Evolutionary conservation across 2,888 invertebrate genomes (phyloP), one percentile per base, ranked within the genome.

Genomic region (Athalia circularis): DNA sequence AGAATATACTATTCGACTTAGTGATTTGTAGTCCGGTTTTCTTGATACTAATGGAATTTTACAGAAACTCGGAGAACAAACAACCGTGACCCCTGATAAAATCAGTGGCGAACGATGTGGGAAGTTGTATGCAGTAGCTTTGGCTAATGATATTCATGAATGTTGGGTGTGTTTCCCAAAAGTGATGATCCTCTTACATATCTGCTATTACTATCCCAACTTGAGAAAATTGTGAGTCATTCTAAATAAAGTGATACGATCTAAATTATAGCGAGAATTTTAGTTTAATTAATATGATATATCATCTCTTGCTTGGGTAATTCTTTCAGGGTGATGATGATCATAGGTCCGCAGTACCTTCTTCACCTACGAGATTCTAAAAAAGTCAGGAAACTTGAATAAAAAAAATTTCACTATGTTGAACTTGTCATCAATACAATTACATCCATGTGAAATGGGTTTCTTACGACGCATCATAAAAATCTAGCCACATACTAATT

Each of bases 101-200:
- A 88, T 94, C 88, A 92, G 92, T 5, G 91, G 91, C 0, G 92
- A 92, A 85, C 90, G 94, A 65, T 94, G 94, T 84, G 93, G 92
- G 0, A 87, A 92, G 78, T 86, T 94, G 5, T 93, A 93, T 87
- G 93, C 92, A 0, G 86, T 93, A 5, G 92, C 93, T 0, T 86
- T 94, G 65, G 93, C 92, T 7, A 94, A 94, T 86, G 91, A 92
- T 88, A 85, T 92, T 68, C 85, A 88, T 65, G 94, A 96, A 89
- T 92, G 93, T 0, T 96, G 96, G 96, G 94, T 95, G 82, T 92
- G 93, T 1, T 83, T 82, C 50, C 52, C 86, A 8, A 15, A 68
- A 4, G 0, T 80, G 50, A 78, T 89, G 50, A 85, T 85, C 75
- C 29, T 90, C 1, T 62, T 82, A 6, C 89, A 90, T 79, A 29